Conservation (phyloP, 2,888 invertebrate species). For the Leucoma salicis region DNA sequence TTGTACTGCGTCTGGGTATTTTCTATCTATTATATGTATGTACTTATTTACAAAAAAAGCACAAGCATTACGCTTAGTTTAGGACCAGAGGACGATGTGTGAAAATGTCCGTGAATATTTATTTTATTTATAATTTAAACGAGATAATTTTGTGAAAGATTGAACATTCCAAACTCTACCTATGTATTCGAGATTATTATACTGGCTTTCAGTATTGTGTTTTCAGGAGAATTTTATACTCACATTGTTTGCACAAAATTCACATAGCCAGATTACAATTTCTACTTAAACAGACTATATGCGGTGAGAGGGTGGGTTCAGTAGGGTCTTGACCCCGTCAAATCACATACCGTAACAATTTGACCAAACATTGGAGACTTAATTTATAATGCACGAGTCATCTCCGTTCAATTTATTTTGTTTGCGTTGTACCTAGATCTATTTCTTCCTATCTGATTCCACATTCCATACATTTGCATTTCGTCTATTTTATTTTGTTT, state of each 20-base stretch:
- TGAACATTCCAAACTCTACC: no score
- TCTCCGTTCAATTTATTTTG: conserved; percentile 12
- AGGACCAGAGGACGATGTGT: no score
- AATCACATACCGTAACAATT: conserved; percentile 15
- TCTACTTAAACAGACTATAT: conserved; percentile 7
- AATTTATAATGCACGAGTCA: conserved; percentile 9
- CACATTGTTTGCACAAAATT: conserved; percentile 9
- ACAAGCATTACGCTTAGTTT: no score
- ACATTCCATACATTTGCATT: conserved; percentile 3
- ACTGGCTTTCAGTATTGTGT: no score
- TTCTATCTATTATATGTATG: no score
- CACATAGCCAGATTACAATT: conserved; percentile 11
- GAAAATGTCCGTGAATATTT: no score
- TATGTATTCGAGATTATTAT: no score
- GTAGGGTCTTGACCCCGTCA: conserved; percentile 16
- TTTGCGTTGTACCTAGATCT: conserved; percentile 8
- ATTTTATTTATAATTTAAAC: no score
- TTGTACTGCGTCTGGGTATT: no score
- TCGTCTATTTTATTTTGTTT: conserved; percentile 11
- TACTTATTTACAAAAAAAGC: no score
- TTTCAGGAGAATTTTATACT: no score
- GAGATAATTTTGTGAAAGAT: no score
- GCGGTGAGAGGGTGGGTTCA: conserved; percentile 6
- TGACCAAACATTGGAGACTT: conserved; percentile 16
- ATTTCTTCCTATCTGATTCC: conserved; percentile 8